Evolutionary conservation across 2,113 vertebrate genomes (phyloP), one percentile per base, ranked within the genome.

Genomic region (Regulus satrapa): DNA sequence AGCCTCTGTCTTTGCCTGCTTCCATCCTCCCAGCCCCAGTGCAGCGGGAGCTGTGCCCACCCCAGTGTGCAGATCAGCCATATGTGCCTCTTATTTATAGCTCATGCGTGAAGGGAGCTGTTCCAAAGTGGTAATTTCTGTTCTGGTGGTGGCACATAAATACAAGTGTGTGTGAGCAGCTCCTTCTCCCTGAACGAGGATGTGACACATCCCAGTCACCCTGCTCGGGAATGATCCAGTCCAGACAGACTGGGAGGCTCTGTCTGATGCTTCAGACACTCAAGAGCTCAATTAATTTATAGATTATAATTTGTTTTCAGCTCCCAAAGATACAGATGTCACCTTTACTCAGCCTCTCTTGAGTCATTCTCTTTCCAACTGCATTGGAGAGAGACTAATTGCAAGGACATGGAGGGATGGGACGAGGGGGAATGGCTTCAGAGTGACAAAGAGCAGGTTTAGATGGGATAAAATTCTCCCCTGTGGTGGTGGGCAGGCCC

Each of bases 41-140:
- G 80, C 72, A 17, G 87, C 15, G 3, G 85, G 95, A 95, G 89
- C 36, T 63, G 62, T 52, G 89, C 40, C 29, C 90, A 67, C 74
- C 72, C 78, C 13, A 15, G 51, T 23, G 92, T 48, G 85, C 59
- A 46, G 69, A n/a, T 72, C 75, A 62, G 71, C 95, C 81, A 45
- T 89, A 72, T 82, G 89, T 72, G 77, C 76, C 71, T 21, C 91
- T 88, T 94, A 91, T 94, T 95, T 94, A 54, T 92, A 94, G 79
- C 89, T 94, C 78, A 8, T n/a, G 71, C 74, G 9, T 76, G 77
- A 95, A 89, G 69, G 68, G 56, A 91, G 87, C 89, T 28, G 6
- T 88, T 92, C 34, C 87, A 82, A 66, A 54, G 81, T 64, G 77
- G 64, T 82, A 10, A 49, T 85, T 95, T 87, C 69, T 82, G 73